Evolutionary conservation across 2,113 vertebrate genomes (phyloP).

Genomic region (Oostethus manadensis): DNA sequence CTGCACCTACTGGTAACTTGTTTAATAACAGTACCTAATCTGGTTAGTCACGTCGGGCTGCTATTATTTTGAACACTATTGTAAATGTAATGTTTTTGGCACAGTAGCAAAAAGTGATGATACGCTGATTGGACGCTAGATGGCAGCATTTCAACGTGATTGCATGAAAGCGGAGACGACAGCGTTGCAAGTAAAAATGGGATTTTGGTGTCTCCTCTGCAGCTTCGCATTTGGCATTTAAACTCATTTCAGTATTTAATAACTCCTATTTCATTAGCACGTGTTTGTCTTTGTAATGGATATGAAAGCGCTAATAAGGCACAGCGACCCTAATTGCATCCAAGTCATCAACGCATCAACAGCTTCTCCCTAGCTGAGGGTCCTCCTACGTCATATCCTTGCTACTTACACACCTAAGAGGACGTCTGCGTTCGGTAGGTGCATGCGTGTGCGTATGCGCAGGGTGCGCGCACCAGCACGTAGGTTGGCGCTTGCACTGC

Average conservation of each 20-base stretch:
- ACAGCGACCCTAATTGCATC: slow-evolving; percentile 19
- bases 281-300: background rate
- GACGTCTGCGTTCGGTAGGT: background rate
- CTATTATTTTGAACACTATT: too few species aligned
- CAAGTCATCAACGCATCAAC: too few species aligned
- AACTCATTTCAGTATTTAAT: slow-evolving; percentile 2
- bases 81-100: too few species aligned
- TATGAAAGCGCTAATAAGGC: background rate
- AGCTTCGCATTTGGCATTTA: background rate
- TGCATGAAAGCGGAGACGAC: slow-evolving; percentile 3
- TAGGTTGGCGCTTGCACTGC: slow-evolving; percentile 15
- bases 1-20: too few species aligned
- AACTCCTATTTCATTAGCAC: slow-evolving; percentile 1
- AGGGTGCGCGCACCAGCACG: slow-evolving; percentile 35
- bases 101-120: too few species aligned
- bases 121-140: slow-evolving; percentile 35
- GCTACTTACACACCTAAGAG: background rate
- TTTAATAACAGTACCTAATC: too few species aligned
- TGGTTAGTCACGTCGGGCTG: too few species aligned
- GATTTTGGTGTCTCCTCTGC: background rate
- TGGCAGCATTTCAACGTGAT: slow-evolving; percentile 51
- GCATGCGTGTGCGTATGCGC: background rate
- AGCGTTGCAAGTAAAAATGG: background rate
- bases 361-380: slow-evolving; percentile 1
- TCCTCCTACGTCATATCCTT: slow-evolving; percentile 12